Conservation (phyloP, 1,140 invertebrate species). For the Heliothis virescens region DNA sequence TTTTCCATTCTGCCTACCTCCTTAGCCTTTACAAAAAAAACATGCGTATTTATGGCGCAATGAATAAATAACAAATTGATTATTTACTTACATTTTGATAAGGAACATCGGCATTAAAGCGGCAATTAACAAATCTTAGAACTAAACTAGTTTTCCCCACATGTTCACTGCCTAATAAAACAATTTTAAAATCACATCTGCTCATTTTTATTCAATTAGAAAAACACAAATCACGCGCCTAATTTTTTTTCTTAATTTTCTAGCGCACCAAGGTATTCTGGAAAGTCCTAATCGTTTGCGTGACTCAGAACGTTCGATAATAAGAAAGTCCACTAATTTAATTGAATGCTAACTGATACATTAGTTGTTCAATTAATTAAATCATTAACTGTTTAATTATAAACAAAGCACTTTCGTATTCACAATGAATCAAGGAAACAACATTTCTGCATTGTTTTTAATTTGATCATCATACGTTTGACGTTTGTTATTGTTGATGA, state of each 20-base stretch:
- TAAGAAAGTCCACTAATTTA: not conserved
- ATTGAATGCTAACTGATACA: not conserved
- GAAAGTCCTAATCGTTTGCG: slow-evolving; percentile 5
- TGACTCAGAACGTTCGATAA: not conserved
- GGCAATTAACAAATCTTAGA: slow-evolving; percentile 78
- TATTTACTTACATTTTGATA: slow-evolving; percentile 81
- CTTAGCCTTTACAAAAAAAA: not conserved
- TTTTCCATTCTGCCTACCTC: too few relatives aligned
- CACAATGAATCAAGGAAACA: not conserved
- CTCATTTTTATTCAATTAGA: slow-evolving; percentile 66
- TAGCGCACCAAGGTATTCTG: not conserved
- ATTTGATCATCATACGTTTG: not conserved
- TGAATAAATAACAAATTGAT: not conserved
- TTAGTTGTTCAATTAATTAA: slow-evolving; percentile 8
- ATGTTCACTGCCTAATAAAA: slow-evolving; percentile 81
- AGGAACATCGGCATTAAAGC: slow-evolving; percentile 74
- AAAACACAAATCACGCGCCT: slow-evolving; percentile 1
- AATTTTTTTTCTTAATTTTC: not conserved
- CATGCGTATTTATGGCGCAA: not conserved
- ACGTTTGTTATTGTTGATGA: not conserved
- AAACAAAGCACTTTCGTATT: slow-evolving; percentile 12
- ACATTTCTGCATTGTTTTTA: slow-evolving; percentile 5
- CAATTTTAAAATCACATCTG: slow-evolving; percentile 82
- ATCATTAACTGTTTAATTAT: slow-evolving; percentile 17
- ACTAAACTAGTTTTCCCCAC: slow-evolving; percentile 83